A percentile compares a stretch with the other conserved stretches of the same genome.
phyloP scores from a whole-genome alignment of 1,140 invertebrate genomes.

The Solenopsis fugax region DNA sequence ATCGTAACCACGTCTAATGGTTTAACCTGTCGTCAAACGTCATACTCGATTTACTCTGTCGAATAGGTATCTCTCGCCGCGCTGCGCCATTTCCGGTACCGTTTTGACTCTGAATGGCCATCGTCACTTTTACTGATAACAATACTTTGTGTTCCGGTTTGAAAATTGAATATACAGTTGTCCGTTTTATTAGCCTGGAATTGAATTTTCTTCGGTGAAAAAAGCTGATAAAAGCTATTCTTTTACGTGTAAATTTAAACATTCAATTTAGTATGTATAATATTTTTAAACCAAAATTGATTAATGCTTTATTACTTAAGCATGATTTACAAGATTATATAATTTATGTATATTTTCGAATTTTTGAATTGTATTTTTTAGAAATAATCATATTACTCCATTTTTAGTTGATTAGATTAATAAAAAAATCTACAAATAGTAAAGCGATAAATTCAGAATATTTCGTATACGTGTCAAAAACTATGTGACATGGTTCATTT shows the following conservation, averaged over 20 bases:
- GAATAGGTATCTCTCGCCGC: not conserved
- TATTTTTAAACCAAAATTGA: not conserved
- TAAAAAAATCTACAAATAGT: not conserved
- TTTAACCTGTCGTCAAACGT: slow-evolving; percentile 66
- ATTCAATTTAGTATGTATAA: not conserved
- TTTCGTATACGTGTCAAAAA: not conserved
- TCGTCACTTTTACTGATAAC: not conserved
- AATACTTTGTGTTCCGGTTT: not conserved
- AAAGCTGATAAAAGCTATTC: not conserved
- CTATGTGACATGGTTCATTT: not conserved
- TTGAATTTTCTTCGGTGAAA: not conserved
- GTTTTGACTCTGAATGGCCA: not conserved
- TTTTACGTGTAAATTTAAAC: slow-evolving; percentile 1
- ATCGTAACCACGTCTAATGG: slow-evolving; percentile 72
- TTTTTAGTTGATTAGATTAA: not conserved
- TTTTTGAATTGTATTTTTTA: not conserved
- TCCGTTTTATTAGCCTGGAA: not conserved
- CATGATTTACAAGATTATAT: not conserved
- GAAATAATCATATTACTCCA: not conserved
- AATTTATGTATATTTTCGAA: not conserved
- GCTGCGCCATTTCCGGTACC: not conserved
- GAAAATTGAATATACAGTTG: slow-evolving; percentile 29
- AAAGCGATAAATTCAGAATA: not conserved
- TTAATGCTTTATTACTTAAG: not conserved
- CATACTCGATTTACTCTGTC: slow-evolving; percentile 41